These are phyloP conservation scores for Hippolais icterina DNA, from an alignment of 2,113 vertebrate genomes.

Conservation along the genomic window DNA sequence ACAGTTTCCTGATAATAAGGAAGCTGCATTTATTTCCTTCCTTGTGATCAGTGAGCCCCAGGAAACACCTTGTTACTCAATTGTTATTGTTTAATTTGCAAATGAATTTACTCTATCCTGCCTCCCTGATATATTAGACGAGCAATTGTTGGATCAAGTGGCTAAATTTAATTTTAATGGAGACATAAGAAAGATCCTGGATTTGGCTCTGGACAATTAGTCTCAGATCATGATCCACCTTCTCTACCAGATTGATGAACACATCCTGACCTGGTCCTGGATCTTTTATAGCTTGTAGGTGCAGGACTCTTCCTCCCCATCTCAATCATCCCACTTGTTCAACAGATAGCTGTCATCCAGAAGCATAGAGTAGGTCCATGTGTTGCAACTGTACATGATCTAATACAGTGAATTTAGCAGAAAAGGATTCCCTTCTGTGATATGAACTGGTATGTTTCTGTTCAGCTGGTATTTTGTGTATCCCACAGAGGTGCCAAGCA, in stretches of 20 bases:
- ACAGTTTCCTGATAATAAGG: conserved; percentile 27
- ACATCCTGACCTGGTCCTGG: not conserved
- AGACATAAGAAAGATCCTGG: not conserved
- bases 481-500: no score
- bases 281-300: not conserved
- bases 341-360: not conserved
- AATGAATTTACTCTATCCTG: not conserved
- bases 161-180: not conserved
- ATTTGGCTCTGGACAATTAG: not conserved
- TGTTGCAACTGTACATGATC: not conserved
- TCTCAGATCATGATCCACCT: not conserved
- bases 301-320: not conserved
- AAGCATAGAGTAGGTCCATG: not conserved
- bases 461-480: not conserved
- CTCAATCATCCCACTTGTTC: not conserved
- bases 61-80: conserved; percentile 27
- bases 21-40: conserved; percentile 13
- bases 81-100: conserved; percentile 14
- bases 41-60: conserved; percentile 1
- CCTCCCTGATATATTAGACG: not conserved
- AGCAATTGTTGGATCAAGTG: not conserved
- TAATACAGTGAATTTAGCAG: not conserved
- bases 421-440: not conserved
- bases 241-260: not conserved
- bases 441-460: not conserved